Percentiles rank a stretch among this genome's conserved stretches.
phyloP scores from a whole-genome alignment of 1,140 invertebrate genomes.

The Zaprionus davidi region DNA sequence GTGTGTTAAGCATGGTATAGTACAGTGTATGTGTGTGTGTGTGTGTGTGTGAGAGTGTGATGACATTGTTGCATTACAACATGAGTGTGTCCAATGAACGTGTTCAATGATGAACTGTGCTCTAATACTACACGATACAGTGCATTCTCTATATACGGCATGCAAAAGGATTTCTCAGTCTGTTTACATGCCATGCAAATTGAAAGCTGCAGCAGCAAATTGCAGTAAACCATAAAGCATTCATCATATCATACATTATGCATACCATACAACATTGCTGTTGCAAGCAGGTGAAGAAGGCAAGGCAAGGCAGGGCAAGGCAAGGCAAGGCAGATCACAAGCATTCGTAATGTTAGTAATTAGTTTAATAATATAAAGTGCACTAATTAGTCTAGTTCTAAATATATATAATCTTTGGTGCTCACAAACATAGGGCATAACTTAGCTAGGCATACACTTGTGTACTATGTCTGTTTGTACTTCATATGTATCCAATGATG shows the following conservation, averaged over 20 bases:
- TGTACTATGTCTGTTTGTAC: neutral
- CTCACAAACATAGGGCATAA: constrained; percentile 2
- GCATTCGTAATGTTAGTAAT: neutral
- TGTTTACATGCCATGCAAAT: neutral
- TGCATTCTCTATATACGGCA: neutral
- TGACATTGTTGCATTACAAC: neutral
- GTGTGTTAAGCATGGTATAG: constrained; percentile 37
- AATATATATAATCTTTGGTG: neutral
- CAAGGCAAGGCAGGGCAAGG: too few species aligned
- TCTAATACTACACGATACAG: neutral
- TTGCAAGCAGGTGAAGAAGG: neutral
- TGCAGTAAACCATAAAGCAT: neutral
- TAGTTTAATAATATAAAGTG: neutral
- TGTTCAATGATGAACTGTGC: constrained; percentile 3
- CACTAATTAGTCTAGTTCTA: neutral
- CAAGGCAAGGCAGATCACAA: neutral
- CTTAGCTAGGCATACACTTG: neutral
- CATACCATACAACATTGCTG: neutral
- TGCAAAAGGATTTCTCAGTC: neutral
- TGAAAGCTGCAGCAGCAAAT: neutral
- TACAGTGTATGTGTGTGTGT: constrained; percentile 23
- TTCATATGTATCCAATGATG: neutral
- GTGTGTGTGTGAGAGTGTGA: neutral
- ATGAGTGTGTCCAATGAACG: constrained; percentile 1
- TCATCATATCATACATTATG: neutral